phyloP scores from a whole-genome alignment of 2,888 invertebrate species.

The Thelaira solivaga region DNA sequence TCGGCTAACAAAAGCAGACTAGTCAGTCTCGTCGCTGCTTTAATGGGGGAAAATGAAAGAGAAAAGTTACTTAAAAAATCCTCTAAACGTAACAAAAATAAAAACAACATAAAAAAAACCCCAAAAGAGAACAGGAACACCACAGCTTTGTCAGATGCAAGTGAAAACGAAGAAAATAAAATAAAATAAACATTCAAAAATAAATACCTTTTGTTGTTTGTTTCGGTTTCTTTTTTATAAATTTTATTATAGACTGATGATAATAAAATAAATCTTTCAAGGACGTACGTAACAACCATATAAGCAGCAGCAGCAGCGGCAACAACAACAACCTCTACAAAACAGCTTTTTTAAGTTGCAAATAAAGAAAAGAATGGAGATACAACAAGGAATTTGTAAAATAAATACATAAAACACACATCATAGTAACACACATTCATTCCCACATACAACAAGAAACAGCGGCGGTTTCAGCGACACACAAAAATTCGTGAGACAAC shows the following conservation, averaged over 20 bases:
- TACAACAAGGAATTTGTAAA: conserved; percentile 33
- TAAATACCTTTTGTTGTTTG: conserved; percentile 15
- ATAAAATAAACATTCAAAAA: conserved; percentile 18
- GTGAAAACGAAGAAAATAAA: neutral
- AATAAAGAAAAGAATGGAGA: neutral
- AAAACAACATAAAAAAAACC: neutral
- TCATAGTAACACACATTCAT: conserved; percentile 35
- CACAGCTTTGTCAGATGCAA: conserved; percentile 6
- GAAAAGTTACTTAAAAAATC: conserved; percentile 5
- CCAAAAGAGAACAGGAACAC: conserved; percentile 10
- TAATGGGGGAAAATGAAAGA: neutral
- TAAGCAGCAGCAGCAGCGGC: conserved; percentile 24
- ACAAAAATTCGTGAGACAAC: conserved; percentile 7
- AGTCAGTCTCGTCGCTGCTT: neutral
- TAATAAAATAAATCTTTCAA: conserved; percentile 62
- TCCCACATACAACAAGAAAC: neutral
- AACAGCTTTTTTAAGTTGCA: conserved; percentile 10
- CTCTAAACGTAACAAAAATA: neutral
- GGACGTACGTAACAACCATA: conserved; percentile 48
- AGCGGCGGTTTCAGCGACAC: conserved; percentile 6
- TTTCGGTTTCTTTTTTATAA: conserved; percentile 2
- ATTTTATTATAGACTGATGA: conserved; percentile 34
- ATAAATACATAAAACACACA: conserved; percentile 31
- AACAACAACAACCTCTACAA: conserved; percentile 11
- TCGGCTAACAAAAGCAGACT: conserved; percentile 4